Evolutionary conservation across 2,888 invertebrate genomes (phyloP), one percentile per base, ranked within the genome.

Genomic region (Calameuta pallipes): DNA sequence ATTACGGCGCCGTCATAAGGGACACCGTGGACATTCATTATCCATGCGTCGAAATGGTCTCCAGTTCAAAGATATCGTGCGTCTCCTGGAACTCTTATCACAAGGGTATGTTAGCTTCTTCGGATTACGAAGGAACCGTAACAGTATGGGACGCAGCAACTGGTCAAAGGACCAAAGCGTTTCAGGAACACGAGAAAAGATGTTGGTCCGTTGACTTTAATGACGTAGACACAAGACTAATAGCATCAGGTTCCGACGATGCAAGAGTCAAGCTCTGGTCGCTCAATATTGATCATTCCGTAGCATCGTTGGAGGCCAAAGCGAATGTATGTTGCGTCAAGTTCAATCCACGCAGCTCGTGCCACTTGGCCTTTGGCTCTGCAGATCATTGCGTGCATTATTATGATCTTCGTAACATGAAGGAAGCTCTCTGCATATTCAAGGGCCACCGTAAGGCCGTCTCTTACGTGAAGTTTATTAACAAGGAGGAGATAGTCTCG

Each of bases 181-280:
- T 95, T 89, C 95, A 96, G 91, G 98, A 98, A 91, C 98, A 98
- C 92, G 98, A 98, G 92, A 98, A 98, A 91, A 93, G 98, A 73
- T 97, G 97, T 91, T 98, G 98, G 98, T 97, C 97, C 85, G 98
- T 98, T 69, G 98, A 98, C 92, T 98, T 98, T 92, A 98, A 97
- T 92, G 95, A 96, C 84, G 95, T 97, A 36, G 98, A 98, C 91
- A 97, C 98, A 23, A 94, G 97, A 35, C 92, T 98, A 71, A 95
- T 98, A 80, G 98, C 98, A 0, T 97, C 97, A 0, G 98, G 98
- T 0, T 97, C 97, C 0, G 98, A 98, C 92, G 98, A 98, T 92
- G 96, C 97, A 4, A 94, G 96, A 89, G 98, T 98, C 37, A 98
- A 98, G 91, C 93, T 98, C 76, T 98, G 98, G 96, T 96, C 97